A percentile compares a stretch with the other conserved stretches of the same genome.
Evolutionary conservation across 2,888 invertebrate genomes (phyloP).

Genomic region (Pristionchus japonicus): DNA sequence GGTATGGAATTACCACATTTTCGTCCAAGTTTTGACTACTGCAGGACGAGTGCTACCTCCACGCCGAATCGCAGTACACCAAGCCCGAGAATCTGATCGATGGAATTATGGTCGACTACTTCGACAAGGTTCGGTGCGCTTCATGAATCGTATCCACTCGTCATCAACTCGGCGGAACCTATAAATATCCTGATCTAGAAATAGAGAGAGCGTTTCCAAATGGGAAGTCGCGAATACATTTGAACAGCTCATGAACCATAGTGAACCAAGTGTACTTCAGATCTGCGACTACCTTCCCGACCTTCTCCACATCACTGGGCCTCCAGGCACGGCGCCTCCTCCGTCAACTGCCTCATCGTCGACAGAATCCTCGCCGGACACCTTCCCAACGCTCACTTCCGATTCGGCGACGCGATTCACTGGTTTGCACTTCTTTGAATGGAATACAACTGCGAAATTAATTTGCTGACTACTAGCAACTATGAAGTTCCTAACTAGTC

Average conservation of each 20-base stretch:
- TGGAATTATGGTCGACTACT: constrained; percentile 69
- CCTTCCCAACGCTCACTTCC: background rate
- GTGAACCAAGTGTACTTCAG: background rate
- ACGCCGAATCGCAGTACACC: constrained; percentile 66
- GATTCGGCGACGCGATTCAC: background rate
- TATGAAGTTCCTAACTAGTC: no score
- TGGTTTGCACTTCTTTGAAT: background rate
- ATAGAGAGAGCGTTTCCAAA: no score
- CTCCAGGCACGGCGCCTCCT: background rate
- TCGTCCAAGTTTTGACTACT: constrained; percentile 15
- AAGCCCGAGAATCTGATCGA: constrained; percentile 66
- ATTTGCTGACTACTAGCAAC: no score
- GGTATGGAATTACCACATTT: no score
- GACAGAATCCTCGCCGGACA: background rate
- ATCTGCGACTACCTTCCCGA: constrained; percentile 45
- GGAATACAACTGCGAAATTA: no score
- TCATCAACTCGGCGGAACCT: no score
- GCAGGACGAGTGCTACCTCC: constrained; percentile 72
- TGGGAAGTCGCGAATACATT: no score
- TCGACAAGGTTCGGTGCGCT: constrained; percentile 67
- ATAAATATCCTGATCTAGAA: no score
- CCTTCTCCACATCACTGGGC: background rate
- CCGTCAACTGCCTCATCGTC: background rate
- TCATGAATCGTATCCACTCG: no score
- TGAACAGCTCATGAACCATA: no score